These are phyloP conservation scores for Galaxea fascicularis DNA, from an alignment of 92 coral and sea anemone genomes.

Conservation along the genomic window DNA sequence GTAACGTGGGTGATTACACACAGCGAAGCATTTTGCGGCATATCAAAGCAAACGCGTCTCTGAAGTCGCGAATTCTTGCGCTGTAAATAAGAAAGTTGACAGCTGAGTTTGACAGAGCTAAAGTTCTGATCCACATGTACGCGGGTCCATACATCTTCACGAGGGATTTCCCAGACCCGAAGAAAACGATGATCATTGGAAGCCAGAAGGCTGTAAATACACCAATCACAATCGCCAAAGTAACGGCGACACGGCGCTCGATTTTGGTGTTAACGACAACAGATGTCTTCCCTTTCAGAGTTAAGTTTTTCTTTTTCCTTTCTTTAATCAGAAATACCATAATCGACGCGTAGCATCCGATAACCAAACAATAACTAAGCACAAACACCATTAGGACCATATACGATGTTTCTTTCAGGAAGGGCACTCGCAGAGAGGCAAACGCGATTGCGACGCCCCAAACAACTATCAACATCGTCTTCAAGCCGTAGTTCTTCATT, in stretches of 20 bases:
- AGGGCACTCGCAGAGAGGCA: constrained; percentile 28
- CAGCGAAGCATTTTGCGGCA: constrained; percentile 34
- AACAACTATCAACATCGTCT: constrained; percentile 29
- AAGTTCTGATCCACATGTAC: constrained; percentile 70
- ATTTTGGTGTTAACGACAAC: constrained; percentile 25
- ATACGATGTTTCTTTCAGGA: constrained; percentile 9
- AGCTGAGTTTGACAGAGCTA: constrained; percentile 60
- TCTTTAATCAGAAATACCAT: constrained; percentile 26
- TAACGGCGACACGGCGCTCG: constrained; percentile 57
- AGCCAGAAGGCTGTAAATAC: constrained; percentile 50
- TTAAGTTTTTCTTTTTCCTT: neutral
- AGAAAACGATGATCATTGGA: constrained; percentile 52
- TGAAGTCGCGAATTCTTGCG: constrained; percentile 50
- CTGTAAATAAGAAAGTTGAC: constrained; percentile 68
- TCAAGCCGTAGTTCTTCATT: constrained; percentile 19
- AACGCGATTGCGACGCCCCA: constrained; percentile 37
- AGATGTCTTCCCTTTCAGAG: neutral
- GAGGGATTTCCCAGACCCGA: constrained; percentile 33
- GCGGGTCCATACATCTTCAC: constrained; percentile 57
- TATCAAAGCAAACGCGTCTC: constrained; percentile 38
- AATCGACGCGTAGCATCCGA: constrained; percentile 34
- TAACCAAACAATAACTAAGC: constrained; percentile 20
- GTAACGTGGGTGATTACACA: too few relatives aligned
- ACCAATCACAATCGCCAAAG: constrained; percentile 55
- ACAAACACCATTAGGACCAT: constrained; percentile 9